Conservation (phyloP, 2,113 vertebrate species). For the Aepyceros melampus region DNA sequence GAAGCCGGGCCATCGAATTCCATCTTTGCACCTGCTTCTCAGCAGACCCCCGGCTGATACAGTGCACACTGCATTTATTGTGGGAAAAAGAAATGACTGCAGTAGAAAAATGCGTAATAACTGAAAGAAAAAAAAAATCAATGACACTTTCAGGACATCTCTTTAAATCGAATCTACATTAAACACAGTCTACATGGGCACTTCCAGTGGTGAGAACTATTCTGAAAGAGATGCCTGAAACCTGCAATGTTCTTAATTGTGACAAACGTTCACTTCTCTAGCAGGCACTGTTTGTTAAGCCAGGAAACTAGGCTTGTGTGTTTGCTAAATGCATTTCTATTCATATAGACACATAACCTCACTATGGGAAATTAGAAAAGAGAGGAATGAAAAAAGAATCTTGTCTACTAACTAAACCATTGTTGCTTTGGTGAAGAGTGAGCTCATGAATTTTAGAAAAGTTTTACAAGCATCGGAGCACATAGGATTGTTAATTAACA, state of each 20-base stretch:
- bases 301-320: not conserved
- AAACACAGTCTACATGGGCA: no score
- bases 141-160: not conserved
- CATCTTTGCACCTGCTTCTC: not conserved
- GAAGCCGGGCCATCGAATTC: accelerated
- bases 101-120: not conserved
- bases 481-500: not conserved
- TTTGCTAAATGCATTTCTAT: not conserved
- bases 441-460: not conserved
- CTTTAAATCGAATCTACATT: not conserved
- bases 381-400: not conserved
- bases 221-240: not conserved
- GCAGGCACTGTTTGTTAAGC: not conserved
- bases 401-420: not conserved
- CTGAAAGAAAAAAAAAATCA: not conserved
- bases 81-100: not conserved
- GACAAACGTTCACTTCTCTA: not conserved
- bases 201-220: not conserved
- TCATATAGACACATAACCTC: not conserved
- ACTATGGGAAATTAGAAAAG: not conserved
- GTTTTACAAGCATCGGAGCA: not conserved
- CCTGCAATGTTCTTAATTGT: not conserved
- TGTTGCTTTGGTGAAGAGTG: not conserved
- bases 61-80: not conserved
- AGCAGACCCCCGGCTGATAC: not conserved